Evolutionary conservation across 2,888 invertebrate species (phyloP).

Genomic region (Bellardia pandia): DNA sequence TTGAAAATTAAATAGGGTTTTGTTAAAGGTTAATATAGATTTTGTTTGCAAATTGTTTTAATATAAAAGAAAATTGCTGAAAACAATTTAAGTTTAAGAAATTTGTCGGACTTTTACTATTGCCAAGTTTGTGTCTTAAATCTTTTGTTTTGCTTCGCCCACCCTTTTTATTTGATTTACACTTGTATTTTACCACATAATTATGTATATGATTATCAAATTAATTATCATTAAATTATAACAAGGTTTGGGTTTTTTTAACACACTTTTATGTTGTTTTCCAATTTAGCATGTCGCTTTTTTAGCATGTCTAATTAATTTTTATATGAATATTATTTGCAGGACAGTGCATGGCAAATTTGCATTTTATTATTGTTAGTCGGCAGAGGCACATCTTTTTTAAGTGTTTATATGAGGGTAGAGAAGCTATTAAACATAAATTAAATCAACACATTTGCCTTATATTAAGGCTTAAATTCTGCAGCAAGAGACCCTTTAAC

Average conservation of each 20-base stretch:
- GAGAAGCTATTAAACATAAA: slow-evolving; percentile 56
- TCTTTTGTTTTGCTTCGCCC: slow-evolving; percentile 35
- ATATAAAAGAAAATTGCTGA: not conserved
- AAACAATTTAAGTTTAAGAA: not conserved
- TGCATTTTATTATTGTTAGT: slow-evolving; percentile 10
- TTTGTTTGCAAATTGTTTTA: not conserved
- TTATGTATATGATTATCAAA: slow-evolving; percentile 52
- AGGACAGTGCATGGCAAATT: slow-evolving; percentile 4
- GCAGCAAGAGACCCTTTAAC: slow-evolving; percentile 1
- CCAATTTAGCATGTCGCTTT: not conserved
- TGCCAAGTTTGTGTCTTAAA: slow-evolving; percentile 37
- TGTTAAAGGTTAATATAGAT: slow-evolving; percentile 53
- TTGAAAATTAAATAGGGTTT: slow-evolving; percentile 53
- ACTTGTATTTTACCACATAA: slow-evolving; percentile 31
- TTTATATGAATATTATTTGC: slow-evolving; percentile 3
- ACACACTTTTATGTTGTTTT: no score
- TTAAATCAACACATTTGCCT: slow-evolving; percentile 57
- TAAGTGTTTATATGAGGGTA: not conserved
- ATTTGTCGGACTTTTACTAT: not conserved
- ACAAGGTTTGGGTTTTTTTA: slow-evolving; percentile 18
- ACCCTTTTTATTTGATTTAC: slow-evolving; percentile 1
- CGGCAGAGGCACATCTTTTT: slow-evolving; percentile 1
- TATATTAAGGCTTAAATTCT: slow-evolving; percentile 17
- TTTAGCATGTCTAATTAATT: slow-evolving; percentile 41
- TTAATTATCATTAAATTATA: slow-evolving; percentile 68